Percentiles rank a stretch among this genome's conserved stretches.
These are phyloP conservation scores for Drosophila elegans DNA, from an alignment of 1,140 invertebrate genomes.

Conservation along the genomic window DNA sequence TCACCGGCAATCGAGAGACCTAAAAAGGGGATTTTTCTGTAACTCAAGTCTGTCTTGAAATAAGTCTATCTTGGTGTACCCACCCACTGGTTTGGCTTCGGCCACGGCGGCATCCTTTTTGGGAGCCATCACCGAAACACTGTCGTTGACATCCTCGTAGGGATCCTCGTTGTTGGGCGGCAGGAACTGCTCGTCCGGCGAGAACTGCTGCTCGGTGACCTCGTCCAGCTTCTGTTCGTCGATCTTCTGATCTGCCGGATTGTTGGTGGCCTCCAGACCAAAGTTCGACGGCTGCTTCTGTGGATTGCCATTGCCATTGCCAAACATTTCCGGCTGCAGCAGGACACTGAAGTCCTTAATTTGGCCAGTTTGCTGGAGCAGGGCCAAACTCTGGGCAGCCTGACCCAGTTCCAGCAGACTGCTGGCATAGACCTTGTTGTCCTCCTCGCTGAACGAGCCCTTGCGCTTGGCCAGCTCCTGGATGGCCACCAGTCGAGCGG, in stretches of 20 bases:
- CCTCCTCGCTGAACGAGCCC: slow-evolving; percentile 84
- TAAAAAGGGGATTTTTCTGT: slow-evolving; percentile 24
- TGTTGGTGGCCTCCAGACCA: slow-evolving; percentile 61
- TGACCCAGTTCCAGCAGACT: slow-evolving; percentile 85
- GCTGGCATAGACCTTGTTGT: slow-evolving; percentile 85
- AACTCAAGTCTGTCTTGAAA: no score
- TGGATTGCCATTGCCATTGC: slow-evolving; percentile 31
- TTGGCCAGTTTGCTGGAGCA: slow-evolving; percentile 80
- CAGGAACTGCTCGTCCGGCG: slow-evolving; percentile 65
- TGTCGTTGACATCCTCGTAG: slow-evolving; percentile 83
- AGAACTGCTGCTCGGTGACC: slow-evolving; percentile 74
- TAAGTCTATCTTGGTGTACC: slow-evolving; percentile 5
- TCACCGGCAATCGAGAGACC: slow-evolving; percentile 87
- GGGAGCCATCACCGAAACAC: slow-evolving; percentile 85
- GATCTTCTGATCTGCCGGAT: slow-evolving; percentile 63
- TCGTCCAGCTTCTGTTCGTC: slow-evolving; percentile 76
- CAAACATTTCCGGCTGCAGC: slow-evolving; percentile 69
- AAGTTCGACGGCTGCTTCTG: slow-evolving; percentile 68
- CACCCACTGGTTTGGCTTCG: slow-evolving; percentile 89
- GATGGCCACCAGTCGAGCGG: slow-evolving; percentile 85
- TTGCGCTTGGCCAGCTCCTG: slow-evolving; percentile 85
- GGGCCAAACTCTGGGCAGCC: slow-evolving; percentile 85
- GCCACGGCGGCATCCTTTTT: slow-evolving; percentile 87
- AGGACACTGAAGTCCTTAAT: slow-evolving; percentile 83
- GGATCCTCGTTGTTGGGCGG: slow-evolving; percentile 75